phyloP scores from a whole-genome alignment of 2,797 vertebrate genomes.

The Oceanodroma leucorhoa region DNA sequence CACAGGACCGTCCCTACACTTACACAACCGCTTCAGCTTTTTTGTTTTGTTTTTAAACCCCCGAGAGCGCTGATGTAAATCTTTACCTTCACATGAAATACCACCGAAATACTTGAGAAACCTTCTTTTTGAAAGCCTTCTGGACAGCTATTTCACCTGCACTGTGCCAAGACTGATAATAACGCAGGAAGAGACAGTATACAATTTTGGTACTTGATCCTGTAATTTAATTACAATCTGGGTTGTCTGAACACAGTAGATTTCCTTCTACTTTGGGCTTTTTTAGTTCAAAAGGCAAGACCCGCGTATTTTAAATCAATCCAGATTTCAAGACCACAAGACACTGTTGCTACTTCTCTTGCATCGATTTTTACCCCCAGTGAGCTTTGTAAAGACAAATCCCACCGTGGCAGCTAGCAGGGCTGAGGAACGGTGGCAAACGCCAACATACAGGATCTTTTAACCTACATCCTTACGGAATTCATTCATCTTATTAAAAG shows the following conservation, averaged over 20 bases:
- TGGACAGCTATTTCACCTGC: not conserved
- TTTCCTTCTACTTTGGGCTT: not conserved
- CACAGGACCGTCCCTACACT: not conserved
- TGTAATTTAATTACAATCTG: fast-evolving
- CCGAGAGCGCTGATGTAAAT: not conserved
- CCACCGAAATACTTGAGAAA: not conserved
- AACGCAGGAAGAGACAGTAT: not conserved
- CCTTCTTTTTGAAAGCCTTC: not conserved
- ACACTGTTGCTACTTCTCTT: not conserved
- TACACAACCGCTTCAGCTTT: not conserved
- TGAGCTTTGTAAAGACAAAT: not conserved
- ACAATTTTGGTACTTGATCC: not conserved
- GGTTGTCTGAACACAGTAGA: not conserved
- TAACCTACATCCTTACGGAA: not conserved
- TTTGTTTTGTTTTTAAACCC: not conserved
- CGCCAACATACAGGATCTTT: fast-evolving
- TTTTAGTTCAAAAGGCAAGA: not conserved
- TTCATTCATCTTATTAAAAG: not conserved
- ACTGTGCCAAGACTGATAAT: fast-evolving
- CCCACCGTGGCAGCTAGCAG: fast-evolving
- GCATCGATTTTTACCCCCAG: not conserved
- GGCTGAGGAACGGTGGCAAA: not conserved
- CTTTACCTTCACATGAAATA: not conserved
- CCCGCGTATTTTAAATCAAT: fast-evolving
- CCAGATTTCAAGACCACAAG: not conserved